Conservation (phyloP, 2,113 vertebrate species). For the Crypturellus undulatus region DNA sequence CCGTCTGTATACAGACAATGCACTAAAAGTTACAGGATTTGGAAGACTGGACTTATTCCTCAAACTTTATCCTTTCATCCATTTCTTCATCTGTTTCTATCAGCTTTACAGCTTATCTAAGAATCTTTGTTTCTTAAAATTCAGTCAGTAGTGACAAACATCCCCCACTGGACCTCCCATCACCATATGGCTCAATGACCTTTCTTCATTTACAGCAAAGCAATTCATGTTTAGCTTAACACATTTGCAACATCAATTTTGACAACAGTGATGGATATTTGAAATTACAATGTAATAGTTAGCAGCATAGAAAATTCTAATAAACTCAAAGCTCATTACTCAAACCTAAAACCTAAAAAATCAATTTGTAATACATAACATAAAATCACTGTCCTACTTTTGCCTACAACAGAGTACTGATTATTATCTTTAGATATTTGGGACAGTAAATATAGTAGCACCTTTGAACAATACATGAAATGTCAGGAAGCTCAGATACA, state of each 20-base stretch:
- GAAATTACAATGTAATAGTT: slow-evolving; percentile 15
- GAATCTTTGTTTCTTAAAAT: not conserved
- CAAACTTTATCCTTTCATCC: not conserved
- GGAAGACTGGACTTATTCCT: not conserved
- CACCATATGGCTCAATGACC: not conserved
- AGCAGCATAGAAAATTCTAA: slow-evolving; percentile 5
- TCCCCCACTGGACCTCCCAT: not conserved
- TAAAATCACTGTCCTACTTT: not conserved
- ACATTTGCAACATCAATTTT: not conserved
- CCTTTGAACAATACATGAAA: not conserved
- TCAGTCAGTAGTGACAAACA: not conserved
- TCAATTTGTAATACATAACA: not conserved
- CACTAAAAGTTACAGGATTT: not conserved
- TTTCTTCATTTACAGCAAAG: not conserved
- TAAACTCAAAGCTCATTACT: slow-evolving; percentile 27
- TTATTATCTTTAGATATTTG: not conserved
- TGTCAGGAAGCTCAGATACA: not conserved
- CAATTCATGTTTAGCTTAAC: not conserved
- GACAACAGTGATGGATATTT: slow-evolving; percentile 28
- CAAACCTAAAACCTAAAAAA: not conserved
- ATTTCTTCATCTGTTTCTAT: not conserved
- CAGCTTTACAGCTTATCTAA: not conserved
- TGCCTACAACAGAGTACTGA: not conserved
- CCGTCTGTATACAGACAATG: not conserved
- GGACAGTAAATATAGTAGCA: not conserved